These are phyloP conservation scores for Sarcophaga rosellei DNA, from an alignment of 2,888 invertebrate species.

Conservation along the genomic window DNA sequence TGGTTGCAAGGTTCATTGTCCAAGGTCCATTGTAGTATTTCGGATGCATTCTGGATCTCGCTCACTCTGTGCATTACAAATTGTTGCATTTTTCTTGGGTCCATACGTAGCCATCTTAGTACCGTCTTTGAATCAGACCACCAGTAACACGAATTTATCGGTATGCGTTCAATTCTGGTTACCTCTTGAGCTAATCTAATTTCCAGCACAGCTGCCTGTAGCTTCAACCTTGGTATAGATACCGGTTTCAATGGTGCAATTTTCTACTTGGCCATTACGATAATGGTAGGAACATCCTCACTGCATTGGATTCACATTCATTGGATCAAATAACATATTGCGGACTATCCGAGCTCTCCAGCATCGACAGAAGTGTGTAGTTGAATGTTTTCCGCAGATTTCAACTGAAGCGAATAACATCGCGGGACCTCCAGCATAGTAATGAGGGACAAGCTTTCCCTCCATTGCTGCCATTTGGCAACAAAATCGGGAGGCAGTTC, in stretches of 20 bases:
- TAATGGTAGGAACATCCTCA: neutral
- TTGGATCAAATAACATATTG: constrained; percentile 12
- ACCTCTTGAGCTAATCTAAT: constrained; percentile 18
- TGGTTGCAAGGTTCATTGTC: constrained; percentile 21
- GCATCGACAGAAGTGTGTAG: constrained; percentile 35
- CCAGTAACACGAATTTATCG: constrained; percentile 4
- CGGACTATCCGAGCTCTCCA: constrained; percentile 25
- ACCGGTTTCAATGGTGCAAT: constrained; percentile 27
- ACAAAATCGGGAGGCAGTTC: neutral
- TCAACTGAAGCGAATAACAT: constrained; percentile 20
- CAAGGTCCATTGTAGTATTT: constrained; percentile 23
- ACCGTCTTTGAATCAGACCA: constrained; percentile 41
- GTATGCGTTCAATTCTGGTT: neutral
- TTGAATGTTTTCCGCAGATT: neutral
- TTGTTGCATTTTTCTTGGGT: constrained; percentile 27
- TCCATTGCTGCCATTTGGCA: constrained; percentile 30
- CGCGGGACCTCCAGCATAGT: neutral
- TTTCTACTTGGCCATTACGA: constrained; percentile 26
- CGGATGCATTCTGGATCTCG: constrained; percentile 11
- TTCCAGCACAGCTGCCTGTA: constrained; percentile 46
- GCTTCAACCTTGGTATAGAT: constrained; percentile 45
- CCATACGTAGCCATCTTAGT: constrained; percentile 33
- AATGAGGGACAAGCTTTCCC: neutral
- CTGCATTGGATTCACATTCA: neutral
- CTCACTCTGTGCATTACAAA: constrained; percentile 36